Conservation (phyloP, 1,140 invertebrate genomes). For the Spodoptera litura region DNA sequence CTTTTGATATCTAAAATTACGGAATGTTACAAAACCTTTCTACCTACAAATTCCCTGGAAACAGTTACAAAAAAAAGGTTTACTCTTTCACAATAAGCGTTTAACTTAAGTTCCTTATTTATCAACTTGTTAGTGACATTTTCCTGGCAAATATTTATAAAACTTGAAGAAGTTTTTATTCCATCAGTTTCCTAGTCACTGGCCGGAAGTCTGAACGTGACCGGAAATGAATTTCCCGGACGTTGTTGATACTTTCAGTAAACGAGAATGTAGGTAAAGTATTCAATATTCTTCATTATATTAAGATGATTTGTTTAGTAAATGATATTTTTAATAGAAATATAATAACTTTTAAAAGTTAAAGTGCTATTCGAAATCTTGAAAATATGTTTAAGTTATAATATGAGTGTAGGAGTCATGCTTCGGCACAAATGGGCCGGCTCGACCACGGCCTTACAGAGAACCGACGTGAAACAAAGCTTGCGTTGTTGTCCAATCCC, state of each 20-base stretch:
- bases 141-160: constrained; percentile 15
- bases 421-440: too few relatives aligned
- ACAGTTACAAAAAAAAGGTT: not conserved
- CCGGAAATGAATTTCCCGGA: constrained; percentile 78
- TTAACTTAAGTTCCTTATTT: not conserved
- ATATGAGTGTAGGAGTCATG: too few relatives aligned
- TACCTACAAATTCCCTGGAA: too few relatives aligned
- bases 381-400: too few relatives aligned
- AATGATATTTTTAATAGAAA: constrained; percentile 26
- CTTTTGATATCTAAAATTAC: too few relatives aligned
- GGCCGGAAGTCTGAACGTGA: constrained; percentile 67
- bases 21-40: too few relatives aligned
- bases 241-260: constrained; percentile 64
- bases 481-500: too few relatives aligned
- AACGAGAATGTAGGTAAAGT: constrained; percentile 60
- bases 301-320: not conserved
- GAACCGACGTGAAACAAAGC: too few relatives aligned
- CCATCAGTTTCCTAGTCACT: constrained; percentile 18
- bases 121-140: constrained; percentile 23
- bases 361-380: not conserved
- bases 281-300: constrained; percentile 60
- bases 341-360: too few relatives aligned
- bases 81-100: not conserved
- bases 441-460: too few relatives aligned
- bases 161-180: constrained; percentile 20